Percentiles rank a stretch among this genome's conserved stretches.
These are phyloP conservation scores for Leucania comma DNA, from an alignment of 2,888 invertebrate genomes.

Conservation along the genomic window DNA sequence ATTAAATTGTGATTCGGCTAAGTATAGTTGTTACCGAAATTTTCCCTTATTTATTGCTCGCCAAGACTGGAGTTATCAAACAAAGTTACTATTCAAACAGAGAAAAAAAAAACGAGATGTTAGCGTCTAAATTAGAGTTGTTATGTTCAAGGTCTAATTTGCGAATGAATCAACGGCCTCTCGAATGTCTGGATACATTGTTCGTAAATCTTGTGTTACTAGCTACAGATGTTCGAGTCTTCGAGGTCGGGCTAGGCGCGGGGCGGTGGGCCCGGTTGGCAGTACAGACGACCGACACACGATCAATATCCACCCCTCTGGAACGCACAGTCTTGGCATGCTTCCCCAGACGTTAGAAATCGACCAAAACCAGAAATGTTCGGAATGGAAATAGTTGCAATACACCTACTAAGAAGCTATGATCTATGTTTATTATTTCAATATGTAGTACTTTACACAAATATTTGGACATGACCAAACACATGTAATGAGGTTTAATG, in stretches of 20 bases:
- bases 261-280: slow-evolving; percentile 18
- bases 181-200: slow-evolving; percentile 10
- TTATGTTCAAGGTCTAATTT: slow-evolving; percentile 57
- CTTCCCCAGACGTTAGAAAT: slow-evolving; percentile 42
- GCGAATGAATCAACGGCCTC: slow-evolving; percentile 47
- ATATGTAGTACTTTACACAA: slow-evolving; percentile 30
- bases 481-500: slow-evolving; percentile 39
- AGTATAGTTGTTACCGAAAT: slow-evolving; percentile 21
- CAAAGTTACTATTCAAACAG: slow-evolving; percentile 20
- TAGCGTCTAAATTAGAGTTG: slow-evolving; percentile 42
- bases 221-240: slow-evolving; percentile 8
- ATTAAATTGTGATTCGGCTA: slow-evolving; percentile 44
- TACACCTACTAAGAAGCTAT: slow-evolving; percentile 13
- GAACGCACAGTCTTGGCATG: slow-evolving; percentile 44
- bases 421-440: slow-evolving; percentile 48
- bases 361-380: slow-evolving; percentile 31
- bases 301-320: slow-evolving; percentile 53
- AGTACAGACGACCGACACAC: slow-evolving; percentile 16
- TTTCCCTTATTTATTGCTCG: slow-evolving; percentile 33
- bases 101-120: slow-evolving; percentile 18
- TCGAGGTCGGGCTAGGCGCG: slow-evolving; percentile 11
- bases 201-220: slow-evolving; percentile 25
- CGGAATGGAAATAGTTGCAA: slow-evolving; percentile 20
- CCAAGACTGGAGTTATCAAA: slow-evolving; percentile 21
- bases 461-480: slow-evolving; percentile 48